Percentiles rank a stretch among this genome's conserved stretches.
These are phyloP conservation scores for Catocala fraxini DNA, from an alignment of 2,888 invertebrate genomes.

Conservation along the genomic window DNA sequence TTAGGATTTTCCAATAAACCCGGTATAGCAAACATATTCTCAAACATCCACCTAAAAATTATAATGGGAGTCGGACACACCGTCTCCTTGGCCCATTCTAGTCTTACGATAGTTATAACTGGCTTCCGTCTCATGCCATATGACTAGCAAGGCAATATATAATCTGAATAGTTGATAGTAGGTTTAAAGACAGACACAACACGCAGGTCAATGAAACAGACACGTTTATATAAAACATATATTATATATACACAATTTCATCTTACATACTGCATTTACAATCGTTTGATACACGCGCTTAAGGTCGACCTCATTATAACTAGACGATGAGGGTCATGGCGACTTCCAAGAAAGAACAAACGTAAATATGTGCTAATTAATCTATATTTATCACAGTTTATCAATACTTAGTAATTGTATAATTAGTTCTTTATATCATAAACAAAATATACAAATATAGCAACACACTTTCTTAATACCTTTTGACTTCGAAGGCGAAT, in stretches of 20 bases:
- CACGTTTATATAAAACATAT: conserved; percentile 14
- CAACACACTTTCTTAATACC: background rate
- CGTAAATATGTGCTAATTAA: conserved; percentile 31
- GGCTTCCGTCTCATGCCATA: too few relatives aligned
- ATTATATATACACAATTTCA: conserved; percentile 21
- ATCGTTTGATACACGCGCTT: conserved; percentile 13
- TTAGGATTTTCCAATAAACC: too few relatives aligned
- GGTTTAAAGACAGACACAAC: too few relatives aligned
- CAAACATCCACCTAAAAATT: too few relatives aligned
- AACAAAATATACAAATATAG: background rate
- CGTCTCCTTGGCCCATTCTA: too few relatives aligned
- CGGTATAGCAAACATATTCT: too few relatives aligned
- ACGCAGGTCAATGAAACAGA: conserved; percentile 9
- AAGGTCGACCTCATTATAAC: conserved; percentile 7
- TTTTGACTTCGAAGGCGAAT: background rate
- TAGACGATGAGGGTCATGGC: conserved; percentile 23
- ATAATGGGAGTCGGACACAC: too few relatives aligned
- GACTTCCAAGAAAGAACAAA: conserved; percentile 12
- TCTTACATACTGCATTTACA: conserved; percentile 5
- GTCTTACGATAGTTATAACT: too few relatives aligned
- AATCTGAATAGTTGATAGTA: too few relatives aligned
- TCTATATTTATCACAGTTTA: conserved; percentile 47
- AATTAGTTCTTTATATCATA: background rate
- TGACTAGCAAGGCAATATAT: too few relatives aligned
- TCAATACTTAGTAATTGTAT: conserved; percentile 40